These are phyloP conservation scores for Pseudochaenichthys georgianus DNA, from an alignment of 2,797 vertebrate genomes.

Conservation along the genomic window DNA sequence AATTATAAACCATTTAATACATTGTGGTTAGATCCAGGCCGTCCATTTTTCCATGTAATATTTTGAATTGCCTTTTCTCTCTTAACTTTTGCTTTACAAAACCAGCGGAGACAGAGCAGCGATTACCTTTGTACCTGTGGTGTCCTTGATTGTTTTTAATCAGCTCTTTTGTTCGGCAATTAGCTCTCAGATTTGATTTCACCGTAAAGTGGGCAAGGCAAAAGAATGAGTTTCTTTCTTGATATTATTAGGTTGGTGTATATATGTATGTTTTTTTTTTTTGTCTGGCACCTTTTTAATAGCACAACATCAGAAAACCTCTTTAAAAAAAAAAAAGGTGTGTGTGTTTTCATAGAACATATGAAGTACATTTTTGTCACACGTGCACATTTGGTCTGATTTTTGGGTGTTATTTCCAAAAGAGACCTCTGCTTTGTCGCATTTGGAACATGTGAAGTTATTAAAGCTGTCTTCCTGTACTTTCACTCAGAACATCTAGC, in stretches of 20 bases:
- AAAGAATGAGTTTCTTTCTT: neutral
- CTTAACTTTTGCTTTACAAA: neutral
- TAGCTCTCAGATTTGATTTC: constrained; percentile 1
- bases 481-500: neutral
- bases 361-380: too few species aligned
- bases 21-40: neutral
- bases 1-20: neutral
- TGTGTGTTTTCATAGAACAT: too few species aligned
- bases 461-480: neutral
- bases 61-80: neutral
- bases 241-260: neutral
- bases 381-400: neutral
- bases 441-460: neutral
- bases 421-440: neutral
- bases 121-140: neutral
- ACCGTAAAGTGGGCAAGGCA: neutral
- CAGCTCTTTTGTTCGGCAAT: constrained; percentile 3
- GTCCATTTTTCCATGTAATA: neutral
- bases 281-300: too few species aligned
- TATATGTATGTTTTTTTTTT: too few species aligned
- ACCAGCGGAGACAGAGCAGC: neutral
- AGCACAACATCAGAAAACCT: too few species aligned
- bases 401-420: neutral
- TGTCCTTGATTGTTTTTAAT: constrained; percentile 2
- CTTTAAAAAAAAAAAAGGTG: too few species aligned